Evolutionary conservation across 1,140 invertebrate genomes (phyloP).

Genomic region (Ceratitis capitata): DNA sequence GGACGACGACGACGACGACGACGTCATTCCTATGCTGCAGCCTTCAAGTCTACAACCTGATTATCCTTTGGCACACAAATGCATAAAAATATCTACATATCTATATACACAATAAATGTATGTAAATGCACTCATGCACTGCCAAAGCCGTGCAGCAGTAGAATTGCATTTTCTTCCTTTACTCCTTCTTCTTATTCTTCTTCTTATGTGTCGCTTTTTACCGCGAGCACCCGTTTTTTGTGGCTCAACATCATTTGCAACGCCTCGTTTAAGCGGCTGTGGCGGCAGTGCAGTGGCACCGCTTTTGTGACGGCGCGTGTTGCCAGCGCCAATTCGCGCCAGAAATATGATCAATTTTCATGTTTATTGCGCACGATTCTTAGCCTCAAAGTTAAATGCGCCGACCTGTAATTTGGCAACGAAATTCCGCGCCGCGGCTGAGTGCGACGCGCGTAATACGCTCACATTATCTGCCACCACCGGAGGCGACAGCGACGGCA

Average conservation of each 20-base stretch:
- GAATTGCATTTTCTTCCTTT: background rate
- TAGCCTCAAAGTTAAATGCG: constrained; percentile 63
- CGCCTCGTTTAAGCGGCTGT: background rate
- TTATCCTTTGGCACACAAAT: background rate
- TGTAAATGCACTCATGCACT: background rate
- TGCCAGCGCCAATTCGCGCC: constrained; percentile 19
- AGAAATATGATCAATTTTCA: constrained; percentile 41
- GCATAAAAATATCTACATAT: no score
- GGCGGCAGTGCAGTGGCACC: background rate
- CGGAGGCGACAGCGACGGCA: background rate
- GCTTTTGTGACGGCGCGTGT: constrained; percentile 1
- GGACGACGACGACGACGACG: background rate
- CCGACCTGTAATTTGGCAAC: constrained; percentile 63
- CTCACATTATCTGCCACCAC: constrained; percentile 23
- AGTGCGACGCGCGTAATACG: background rate
- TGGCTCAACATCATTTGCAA: background rate
- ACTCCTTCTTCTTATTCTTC: background rate
- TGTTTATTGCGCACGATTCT: constrained; percentile 41
- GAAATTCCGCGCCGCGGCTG: constrained; percentile 61
- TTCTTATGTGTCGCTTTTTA: background rate
- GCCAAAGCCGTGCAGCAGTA: background rate
- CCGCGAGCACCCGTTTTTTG: no score
- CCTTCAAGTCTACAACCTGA: constrained; percentile 10
- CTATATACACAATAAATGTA: no score
- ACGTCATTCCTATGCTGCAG: background rate